Base-by-base conservation (phyloP, 2,888 invertebrate species). In the Anagyrus pseudococci region DNA sequence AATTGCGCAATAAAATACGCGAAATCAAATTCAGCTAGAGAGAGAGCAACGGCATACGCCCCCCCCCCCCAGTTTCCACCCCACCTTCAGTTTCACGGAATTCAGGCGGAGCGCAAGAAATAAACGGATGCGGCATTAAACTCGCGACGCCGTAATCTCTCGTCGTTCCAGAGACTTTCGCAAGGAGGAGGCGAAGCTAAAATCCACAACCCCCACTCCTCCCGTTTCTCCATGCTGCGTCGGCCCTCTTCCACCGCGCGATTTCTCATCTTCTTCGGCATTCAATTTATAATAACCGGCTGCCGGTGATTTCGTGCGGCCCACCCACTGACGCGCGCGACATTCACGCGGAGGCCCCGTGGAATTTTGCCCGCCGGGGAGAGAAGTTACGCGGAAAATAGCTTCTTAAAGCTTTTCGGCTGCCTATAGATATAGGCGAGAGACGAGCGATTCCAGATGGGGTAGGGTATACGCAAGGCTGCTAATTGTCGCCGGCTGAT, bases 331-430 rank as follows among this genome's bases (percentile, higher is more conserved):
- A 40, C 29, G 22, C 40, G 26, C 57, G 33, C 48, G 53, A 8
- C 41, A 20, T 49, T 40, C 44, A 50, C 62, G 62, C 53, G 29
- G 29, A 29, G 29, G 4, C 56, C 60, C 60, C 50, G 65, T 62
- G 63, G 70, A 70, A 71, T 72, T 67, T 58, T 37, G 25, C 2
- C 44, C n/a, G n/a, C n/a, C 10, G 37, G 57, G 50, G 56, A 64
- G 50, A 57, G 71, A 75, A 69, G 66, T 73, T 75, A 70, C 70
- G 74, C 74, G 73, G 75, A 77, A 77, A 76, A 77, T 77, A 70
- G 69, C 67, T 70, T 75, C 62, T 68, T 66, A 67, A 29, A 67
- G 67, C 67, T 67, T 65, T 47, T 40, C 20, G 15, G 1, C 40
- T 43, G 22, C 8, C 40, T 19, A 4, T 7, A 20, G 7, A 17